A percentile compares a stretch with the other conserved stretches of the same genome.
Conservation (phyloP, 2,113 vertebrate species). For the Apodemus speciosus region DNA sequence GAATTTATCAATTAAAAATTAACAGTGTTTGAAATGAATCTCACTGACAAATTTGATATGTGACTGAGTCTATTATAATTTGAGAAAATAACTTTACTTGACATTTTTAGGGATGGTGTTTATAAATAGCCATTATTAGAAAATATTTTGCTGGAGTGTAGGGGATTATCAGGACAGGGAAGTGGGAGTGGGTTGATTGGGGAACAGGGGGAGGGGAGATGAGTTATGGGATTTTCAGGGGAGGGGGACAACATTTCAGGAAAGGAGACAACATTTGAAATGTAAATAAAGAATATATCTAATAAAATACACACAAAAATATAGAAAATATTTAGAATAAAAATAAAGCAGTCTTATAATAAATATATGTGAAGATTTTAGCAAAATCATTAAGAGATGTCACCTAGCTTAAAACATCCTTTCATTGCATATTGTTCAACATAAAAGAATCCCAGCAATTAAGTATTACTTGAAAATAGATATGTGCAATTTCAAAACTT, state of each 20-base stretch:
- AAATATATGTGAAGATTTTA: not conserved
- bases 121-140: not conserved
- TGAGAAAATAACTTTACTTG: not conserved
- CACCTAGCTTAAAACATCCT: not conserved
- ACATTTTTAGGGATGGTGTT: not conserved
- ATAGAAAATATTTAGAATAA: not conserved
- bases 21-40: slow-evolving; percentile 25
- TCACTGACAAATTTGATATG: not conserved
- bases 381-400: not conserved
- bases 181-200: too few species aligned
- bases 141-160: not conserved
- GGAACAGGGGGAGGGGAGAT: too few species aligned
- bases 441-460: not conserved
- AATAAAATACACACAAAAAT: too few species aligned
- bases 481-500: not conserved
- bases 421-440: not conserved
- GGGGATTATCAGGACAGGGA: too few species aligned
- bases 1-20: slow-evolving; percentile 66
- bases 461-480: not conserved
- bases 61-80: not conserved
- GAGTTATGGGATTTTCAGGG: too few species aligned
- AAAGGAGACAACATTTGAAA: too few species aligned
- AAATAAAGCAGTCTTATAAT: not conserved
- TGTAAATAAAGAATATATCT: too few species aligned
- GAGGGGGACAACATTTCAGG: too few species aligned